phyloP scores from a whole-genome alignment of 2,113 vertebrate species.

The Micronycteris hirsuta region DNA sequence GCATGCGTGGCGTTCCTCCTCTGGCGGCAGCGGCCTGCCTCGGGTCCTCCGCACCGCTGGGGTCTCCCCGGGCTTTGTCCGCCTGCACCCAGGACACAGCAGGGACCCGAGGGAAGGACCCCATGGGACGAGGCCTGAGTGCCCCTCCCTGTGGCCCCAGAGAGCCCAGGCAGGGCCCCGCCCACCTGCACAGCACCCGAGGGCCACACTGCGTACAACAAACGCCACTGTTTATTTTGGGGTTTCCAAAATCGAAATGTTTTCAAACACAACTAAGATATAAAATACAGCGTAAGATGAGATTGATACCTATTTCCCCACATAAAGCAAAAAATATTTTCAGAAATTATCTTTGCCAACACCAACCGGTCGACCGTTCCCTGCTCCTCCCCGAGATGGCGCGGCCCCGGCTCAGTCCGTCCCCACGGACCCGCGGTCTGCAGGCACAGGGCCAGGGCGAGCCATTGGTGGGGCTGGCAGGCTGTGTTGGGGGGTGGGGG shows the following conservation, averaged over 20 bases:
- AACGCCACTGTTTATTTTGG: conserved; percentile 83
- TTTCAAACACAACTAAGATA: conserved; percentile 85
- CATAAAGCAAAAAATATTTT: conserved; percentile 78
- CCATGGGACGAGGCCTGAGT: rapidly evolving
- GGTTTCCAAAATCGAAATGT: conserved; percentile 83
- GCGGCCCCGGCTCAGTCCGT: background rate
- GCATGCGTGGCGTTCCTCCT: rapidly evolving
- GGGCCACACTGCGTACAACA: conserved; percentile 70
- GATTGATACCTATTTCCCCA: conserved; percentile 77
- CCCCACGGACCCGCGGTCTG: background rate
- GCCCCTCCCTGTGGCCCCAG: background rate
- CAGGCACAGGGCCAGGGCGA: background rate
- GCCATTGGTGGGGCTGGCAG: background rate
- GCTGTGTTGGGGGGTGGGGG: rapidly evolving
- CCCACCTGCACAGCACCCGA: background rate
- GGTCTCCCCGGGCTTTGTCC: background rate
- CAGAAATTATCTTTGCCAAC: conserved; percentile 70
- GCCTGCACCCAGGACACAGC: background rate
- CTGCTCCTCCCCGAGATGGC: background rate
- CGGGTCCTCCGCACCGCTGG: rapidly evolving
- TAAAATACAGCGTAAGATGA: conserved; percentile 87
- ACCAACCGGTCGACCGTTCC: conserved; percentile 54
- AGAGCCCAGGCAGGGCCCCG: background rate
- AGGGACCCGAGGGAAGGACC: rapidly evolving
- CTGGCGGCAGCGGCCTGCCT: rapidly evolving